These are phyloP conservation scores for Marasmarcha lunaedactyla DNA, from an alignment of 2,888 invertebrate species.

Conservation along the genomic window DNA sequence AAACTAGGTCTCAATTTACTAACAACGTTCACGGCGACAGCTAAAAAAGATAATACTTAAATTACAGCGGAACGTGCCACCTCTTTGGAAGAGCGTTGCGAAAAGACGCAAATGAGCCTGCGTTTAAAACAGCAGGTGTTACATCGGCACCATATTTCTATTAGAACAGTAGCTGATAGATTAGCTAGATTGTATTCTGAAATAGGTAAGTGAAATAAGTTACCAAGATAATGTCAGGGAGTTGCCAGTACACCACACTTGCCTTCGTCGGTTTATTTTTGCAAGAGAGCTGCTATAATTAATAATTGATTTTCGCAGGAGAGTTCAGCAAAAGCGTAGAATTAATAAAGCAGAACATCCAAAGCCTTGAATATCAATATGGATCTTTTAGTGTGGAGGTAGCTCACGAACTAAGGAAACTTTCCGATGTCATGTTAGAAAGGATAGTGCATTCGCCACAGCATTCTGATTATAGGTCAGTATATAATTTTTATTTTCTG, in stretches of 20 bases:
- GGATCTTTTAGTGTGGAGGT: slow-evolving; percentile 75
- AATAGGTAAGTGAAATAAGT: slow-evolving; percentile 25
- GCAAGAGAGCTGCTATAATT: no score
- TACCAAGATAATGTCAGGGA: no score
- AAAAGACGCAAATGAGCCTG: slow-evolving; percentile 28
- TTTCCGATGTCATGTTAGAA: slow-evolving; percentile 70
- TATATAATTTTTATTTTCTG: no score
- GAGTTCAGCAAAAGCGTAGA: slow-evolving; percentile 51
- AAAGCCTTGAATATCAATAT: slow-evolving; percentile 70
- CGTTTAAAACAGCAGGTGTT: slow-evolving; percentile 40
- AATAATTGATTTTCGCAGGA: slow-evolving; percentile 35
- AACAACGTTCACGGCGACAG: no score
- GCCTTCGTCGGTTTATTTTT: no score
- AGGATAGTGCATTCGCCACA: slow-evolving; percentile 45
- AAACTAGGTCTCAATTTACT: no score
- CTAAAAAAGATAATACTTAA: no score
- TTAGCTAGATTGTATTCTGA: slow-evolving; percentile 44
- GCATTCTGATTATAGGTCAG: slow-evolving; percentile 48
- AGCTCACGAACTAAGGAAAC: slow-evolving; percentile 74
- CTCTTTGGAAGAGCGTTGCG: slow-evolving; percentile 26
- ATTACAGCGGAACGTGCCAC: slow-evolving; percentile 30
- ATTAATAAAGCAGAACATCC: slow-evolving; percentile 67
- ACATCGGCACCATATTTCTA: slow-evolving; percentile 41
- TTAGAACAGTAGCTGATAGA: slow-evolving; percentile 35
- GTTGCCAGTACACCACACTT: no score